phyloP scores from a whole-genome alignment of 2,888 invertebrate genomes.

The Laspeyria flexula region DNA sequence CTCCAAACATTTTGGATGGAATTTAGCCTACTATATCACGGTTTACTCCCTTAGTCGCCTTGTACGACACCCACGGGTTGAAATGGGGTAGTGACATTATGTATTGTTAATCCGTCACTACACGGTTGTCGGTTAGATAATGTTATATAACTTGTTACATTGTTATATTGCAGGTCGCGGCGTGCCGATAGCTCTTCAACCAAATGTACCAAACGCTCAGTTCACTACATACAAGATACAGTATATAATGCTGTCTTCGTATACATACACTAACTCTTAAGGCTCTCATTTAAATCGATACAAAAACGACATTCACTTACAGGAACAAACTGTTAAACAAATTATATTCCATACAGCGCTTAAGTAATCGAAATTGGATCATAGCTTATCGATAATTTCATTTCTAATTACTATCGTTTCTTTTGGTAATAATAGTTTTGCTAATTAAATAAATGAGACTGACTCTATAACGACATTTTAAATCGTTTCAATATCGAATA shows the following conservation, averaged over 20 bases:
- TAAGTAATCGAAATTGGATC: constrained; percentile 47
- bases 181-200: constrained; percentile 59
- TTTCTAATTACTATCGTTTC: background rate
- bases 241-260: background rate
- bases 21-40: too few species aligned
- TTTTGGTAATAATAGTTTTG: too few species aligned
- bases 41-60: too few species aligned
- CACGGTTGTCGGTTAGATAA: too few species aligned
- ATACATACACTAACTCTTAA: background rate
- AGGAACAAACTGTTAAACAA: background rate
- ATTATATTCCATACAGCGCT: background rate
- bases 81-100: too few species aligned
- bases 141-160: background rate
- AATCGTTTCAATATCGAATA: too few species aligned
- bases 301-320: constrained; percentile 13
- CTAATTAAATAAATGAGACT: too few species aligned
- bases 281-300: constrained; percentile 6
- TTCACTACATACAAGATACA: background rate
- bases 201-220: constrained; percentile 6
- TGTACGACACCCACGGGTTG: too few species aligned
- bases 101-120: too few species aligned
- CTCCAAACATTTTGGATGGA: too few species aligned
- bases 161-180: background rate
- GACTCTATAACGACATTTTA: too few species aligned
- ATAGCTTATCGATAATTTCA: constrained; percentile 10